Percentiles rank a stretch among this genome's conserved stretches.
These are phyloP conservation scores for Bufo bufo DNA, from an alignment of 2,113 vertebrate species.

Conservation along the genomic window DNA sequence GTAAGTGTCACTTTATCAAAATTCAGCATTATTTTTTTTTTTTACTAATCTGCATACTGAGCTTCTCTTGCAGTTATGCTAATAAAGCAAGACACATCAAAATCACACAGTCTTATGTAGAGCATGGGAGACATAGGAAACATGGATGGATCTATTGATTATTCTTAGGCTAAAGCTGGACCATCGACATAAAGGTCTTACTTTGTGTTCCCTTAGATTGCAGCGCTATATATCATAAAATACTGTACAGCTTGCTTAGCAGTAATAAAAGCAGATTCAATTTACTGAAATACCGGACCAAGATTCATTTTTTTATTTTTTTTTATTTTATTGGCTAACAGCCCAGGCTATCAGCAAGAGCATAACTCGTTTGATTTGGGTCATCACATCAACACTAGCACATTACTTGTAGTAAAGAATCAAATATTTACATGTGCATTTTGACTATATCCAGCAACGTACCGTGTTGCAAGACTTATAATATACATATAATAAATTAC, in stretches of 20 bases:
- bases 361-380: not conserved
- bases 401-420: not conserved
- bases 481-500: not conserved
- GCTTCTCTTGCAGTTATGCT: not conserved
- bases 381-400: not conserved
- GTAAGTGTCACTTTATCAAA: no score
- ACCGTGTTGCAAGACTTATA: not conserved
- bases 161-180: not conserved
- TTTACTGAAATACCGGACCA: not conserved
- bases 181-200: constrained; percentile 1
- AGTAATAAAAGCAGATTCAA: constrained; percentile 8
- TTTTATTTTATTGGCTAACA: not conserved
- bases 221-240: not conserved
- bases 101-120: not conserved
- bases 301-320: not conserved
- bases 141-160: constrained; percentile 4
- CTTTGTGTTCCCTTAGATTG: not conserved
- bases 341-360: not conserved
- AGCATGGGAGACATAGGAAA: not conserved
- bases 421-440: not conserved
- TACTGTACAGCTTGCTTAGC: not conserved
- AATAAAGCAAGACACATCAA: no score
- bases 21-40: no score
- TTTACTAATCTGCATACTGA: no score
- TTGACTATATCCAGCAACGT: not conserved